phyloP scores from a whole-genome alignment of 2,888 invertebrate species.

The Zaprionus obscuricornis region DNA sequence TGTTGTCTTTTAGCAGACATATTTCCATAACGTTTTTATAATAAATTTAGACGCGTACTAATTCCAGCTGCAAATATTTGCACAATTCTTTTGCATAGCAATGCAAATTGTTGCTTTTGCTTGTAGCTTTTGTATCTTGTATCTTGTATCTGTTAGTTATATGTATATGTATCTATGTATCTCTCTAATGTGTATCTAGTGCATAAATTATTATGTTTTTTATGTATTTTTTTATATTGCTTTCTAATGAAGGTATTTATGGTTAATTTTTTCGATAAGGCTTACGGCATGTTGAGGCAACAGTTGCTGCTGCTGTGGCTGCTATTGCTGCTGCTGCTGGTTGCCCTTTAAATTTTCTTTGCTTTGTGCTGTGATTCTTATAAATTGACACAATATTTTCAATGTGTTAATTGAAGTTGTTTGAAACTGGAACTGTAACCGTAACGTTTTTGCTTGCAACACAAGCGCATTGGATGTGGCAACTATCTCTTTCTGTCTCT shows the following conservation, averaged over 20 bases:
- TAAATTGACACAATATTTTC: not conserved
- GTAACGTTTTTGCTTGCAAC: too few species aligned
- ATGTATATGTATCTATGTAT: conserved; percentile 7
- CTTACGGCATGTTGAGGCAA: conserved; percentile 39
- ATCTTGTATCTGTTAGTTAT: conserved; percentile 7
- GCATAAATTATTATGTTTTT: not conserved
- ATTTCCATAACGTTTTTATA: conserved; percentile 41
- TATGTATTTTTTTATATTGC: conserved; percentile 42
- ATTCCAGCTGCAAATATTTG: conserved; percentile 70
- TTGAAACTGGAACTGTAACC: too few species aligned
- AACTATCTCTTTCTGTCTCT: too few species aligned
- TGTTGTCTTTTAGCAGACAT: conserved; percentile 22
- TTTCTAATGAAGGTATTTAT: conserved; percentile 53
- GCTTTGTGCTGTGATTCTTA: conserved; percentile 20
- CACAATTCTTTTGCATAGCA: conserved; percentile 52
- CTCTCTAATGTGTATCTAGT: not conserved
- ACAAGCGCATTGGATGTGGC: too few species aligned
- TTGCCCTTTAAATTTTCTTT: conserved; percentile 3
- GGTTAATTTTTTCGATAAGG: conserved; percentile 50
- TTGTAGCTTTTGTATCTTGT: conserved; percentile 27
- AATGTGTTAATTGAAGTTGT: conserved; percentile 13
- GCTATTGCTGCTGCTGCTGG: conserved; percentile 5
- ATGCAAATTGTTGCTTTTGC: conserved; percentile 34
- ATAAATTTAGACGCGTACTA: conserved; percentile 66
- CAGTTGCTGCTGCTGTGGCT: not conserved